Evolutionary conservation across 92 coral and sea anemone genomes (phyloP).

Genomic region (Phenganax stokvisi): DNA sequence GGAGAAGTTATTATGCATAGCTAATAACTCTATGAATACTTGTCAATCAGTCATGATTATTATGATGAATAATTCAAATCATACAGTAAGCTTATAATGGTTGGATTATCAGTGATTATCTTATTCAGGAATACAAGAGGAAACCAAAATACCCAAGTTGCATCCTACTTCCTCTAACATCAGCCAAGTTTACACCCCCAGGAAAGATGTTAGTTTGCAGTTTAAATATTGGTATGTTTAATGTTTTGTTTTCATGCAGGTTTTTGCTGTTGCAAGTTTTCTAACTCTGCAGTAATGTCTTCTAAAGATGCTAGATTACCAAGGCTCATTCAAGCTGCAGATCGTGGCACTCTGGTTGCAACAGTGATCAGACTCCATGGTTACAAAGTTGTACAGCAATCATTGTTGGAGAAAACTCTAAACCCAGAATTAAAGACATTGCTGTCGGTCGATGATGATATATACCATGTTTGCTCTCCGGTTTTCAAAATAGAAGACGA

Average conservation of each 20-base stretch:
- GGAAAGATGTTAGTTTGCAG: too few species aligned
- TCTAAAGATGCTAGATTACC: neutral
- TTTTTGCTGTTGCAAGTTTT: neutral
- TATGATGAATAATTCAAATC: too few species aligned
- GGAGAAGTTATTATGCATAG: too few species aligned
- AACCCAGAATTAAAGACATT: constrained; percentile 5
- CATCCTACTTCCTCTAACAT: too few species aligned
- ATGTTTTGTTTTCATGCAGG: constrained; percentile 2
- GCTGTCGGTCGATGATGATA: constrained; percentile 22
- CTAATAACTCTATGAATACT: too few species aligned
- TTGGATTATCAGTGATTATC: too few species aligned
- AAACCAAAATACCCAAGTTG: too few species aligned
- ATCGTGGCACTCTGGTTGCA: constrained; percentile 22
- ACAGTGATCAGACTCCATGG: constrained; percentile 30
- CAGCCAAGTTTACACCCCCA: too few species aligned
- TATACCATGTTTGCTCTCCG: constrained; percentile 33
- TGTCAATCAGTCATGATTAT: too few species aligned
- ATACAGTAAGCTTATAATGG: too few species aligned
- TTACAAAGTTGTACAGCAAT: constrained; percentile 24
- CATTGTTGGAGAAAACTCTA: neutral
- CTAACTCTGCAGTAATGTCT: neutral
- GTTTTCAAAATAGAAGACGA: constrained; percentile 38
- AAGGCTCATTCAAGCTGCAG: constrained; percentile 24
- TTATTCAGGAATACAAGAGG: too few species aligned
- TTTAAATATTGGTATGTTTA: neutral